Evolutionary conservation across 2,113 vertebrate genomes (phyloP).

Genomic region (Erpornis zantholeuca): DNA sequence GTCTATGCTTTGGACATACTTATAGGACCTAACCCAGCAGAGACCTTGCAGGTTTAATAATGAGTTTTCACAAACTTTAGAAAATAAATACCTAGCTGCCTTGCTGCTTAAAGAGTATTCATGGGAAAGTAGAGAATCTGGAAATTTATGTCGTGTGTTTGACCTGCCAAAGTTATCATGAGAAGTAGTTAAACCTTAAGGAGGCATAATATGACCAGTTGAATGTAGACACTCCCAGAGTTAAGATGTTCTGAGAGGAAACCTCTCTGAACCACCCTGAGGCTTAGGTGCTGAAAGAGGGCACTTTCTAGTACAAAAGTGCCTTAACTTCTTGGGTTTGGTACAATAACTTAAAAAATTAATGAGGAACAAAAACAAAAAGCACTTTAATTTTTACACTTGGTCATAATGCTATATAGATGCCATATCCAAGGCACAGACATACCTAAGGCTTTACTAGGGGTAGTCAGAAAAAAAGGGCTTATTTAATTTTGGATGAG

Average conservation of each 20-base stretch:
- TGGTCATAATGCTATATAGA: neutral
- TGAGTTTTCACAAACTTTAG: neutral
- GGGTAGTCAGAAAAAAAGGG: neutral
- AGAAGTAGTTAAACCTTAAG: neutral
- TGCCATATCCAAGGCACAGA: neutral
- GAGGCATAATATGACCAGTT: neutral
- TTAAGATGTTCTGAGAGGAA: neutral
- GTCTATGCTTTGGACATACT: neutral
- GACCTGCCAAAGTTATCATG: neutral
- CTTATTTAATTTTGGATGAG: neutral
- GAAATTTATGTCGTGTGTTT: neutral
- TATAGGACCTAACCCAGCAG: neutral
- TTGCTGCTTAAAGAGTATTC: neutral
- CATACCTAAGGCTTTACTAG: neutral
- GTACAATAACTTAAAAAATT: neutral
- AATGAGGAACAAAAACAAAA: neutral
- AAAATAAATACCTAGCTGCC: neutral
- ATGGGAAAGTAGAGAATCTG: neutral
- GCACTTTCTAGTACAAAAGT: neutral
- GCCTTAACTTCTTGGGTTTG: neutral
- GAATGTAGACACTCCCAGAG: neutral
- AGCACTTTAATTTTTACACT: neutral
- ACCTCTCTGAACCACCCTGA: neutral
- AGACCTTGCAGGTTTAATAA: neutral
- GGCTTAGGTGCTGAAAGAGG: neutral